Percentiles rank a stretch among this genome's conserved stretches.
Conservation (phyloP, 2,113 vertebrate genomes). For the Nothoprocta pentlandii region DNA sequence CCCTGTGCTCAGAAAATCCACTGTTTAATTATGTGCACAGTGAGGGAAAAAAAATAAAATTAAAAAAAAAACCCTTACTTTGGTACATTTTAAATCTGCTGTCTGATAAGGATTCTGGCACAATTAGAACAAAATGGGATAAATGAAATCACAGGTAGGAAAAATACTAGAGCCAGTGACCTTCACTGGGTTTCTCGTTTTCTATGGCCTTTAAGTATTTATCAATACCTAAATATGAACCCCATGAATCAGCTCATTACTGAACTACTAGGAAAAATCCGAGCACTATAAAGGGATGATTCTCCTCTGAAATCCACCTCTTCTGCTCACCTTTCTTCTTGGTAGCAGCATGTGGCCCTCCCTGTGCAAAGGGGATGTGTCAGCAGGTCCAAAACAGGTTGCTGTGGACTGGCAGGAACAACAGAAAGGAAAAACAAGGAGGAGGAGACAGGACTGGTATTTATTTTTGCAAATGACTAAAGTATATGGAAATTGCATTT, state of each 20-base stretch:
- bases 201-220: background rate
- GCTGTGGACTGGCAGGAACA: background rate
- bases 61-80: background rate
- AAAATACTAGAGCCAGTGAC: background rate
- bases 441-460: background rate
- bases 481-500: background rate
- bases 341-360: background rate
- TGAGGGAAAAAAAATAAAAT: no score
- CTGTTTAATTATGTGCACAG: background rate
- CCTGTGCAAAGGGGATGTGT: background rate
- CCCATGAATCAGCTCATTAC: background rate
- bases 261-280: background rate
- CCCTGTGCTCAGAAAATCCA: background rate
- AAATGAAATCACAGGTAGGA: background rate
- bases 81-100: background rate
- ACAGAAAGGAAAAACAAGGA: background rate
- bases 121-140: background rate
- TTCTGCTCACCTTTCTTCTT: background rate
- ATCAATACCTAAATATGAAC: background rate
- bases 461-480: background rate
- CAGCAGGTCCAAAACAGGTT: background rate
- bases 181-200: background rate
- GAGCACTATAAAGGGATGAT: rapidly evolving
- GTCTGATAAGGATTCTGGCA: background rate
- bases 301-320: background rate